Evolutionary conservation across 2,797 vertebrate genomes (phyloP).

Genomic region (Psittacula echo): DNA sequence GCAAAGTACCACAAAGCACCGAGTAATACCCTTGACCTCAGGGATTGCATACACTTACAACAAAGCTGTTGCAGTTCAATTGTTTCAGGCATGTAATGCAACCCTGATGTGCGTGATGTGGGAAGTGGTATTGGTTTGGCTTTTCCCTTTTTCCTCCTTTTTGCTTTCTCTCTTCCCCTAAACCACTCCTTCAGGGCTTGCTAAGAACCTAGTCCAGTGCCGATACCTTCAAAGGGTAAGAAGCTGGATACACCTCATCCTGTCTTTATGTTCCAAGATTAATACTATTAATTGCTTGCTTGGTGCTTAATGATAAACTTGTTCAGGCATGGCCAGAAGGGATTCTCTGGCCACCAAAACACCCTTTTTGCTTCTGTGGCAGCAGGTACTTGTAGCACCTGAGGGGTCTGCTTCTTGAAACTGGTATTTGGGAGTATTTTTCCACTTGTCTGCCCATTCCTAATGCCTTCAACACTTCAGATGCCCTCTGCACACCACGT

Average conservation of each 20-base stretch:
- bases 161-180: neutral
- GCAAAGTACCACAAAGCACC: neutral
- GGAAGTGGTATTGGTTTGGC: neutral
- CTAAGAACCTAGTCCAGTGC: neutral
- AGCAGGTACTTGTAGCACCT: neutral
- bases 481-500: accelerated
- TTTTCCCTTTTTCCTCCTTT: neutral
- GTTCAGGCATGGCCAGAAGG: neutral
- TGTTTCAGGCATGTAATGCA: neutral
- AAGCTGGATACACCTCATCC: neutral
- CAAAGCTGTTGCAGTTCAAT: neutral
- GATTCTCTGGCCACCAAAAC: neutral
- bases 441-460: neutral
- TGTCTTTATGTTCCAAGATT: neutral
- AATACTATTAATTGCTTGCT: neutral
- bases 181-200: neutral
- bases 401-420: neutral
- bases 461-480: neutral
- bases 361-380: neutral
- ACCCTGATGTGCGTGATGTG: neutral
- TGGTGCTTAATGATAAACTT: neutral
- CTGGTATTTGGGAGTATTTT: neutral
- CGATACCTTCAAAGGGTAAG: neutral
- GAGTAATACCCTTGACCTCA: accelerated
- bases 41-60: neutral